Base-by-base conservation (phyloP, 2,888 invertebrate genomes). In the Pachliopta kotzebuea region DNA sequence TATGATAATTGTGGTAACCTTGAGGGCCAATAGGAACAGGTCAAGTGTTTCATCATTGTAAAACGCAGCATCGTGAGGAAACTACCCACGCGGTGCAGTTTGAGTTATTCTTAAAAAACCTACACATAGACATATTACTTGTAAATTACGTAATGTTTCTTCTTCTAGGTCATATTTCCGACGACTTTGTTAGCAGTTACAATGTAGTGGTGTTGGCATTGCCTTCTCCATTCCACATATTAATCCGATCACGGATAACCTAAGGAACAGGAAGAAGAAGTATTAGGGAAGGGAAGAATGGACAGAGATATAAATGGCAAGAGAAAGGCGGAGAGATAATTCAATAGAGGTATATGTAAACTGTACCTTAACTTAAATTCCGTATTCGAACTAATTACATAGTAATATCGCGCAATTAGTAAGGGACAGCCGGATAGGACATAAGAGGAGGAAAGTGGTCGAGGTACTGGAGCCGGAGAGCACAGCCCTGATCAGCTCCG, bases 381-480 rank as follows among this genome's bases (percentile, higher is more conserved):
- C n/a, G n/a, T n/a, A n/a, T n/a, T n/a, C n/a, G n/a, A 26, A 26
- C 11, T 31, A 31, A 31, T 31, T 31, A 45, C n/a, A 23, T 21
- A 29, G 52, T 23, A 23, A 6, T 62, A 37, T 24, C 18, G 20
- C 18, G 29, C 54, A 59, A 59, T 45, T 63, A 49, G 31, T 49
- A 50, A 49, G 26, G 31, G 18, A 26, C 26, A 23, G 26, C 29
- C 21, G 45, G 54, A 63, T 68, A 60, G 67, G 67, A 68, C 66
- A 67, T 70, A 63, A 60, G 60, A 53, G 66, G 63, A 70, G 67
- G 77, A 73, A 75, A 76, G 74, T 68, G 66, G 72, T 72, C 69
- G 71, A 73, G 76, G 74, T 79, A 81, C 78, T 78, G 70, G 69
- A 62, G 74, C 76, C 75, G 78, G 74, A 77, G 76, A 81, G 78